Conservation (phyloP, 2,113 vertebrate species). For the Brienomyrus brachyistius region DNA sequence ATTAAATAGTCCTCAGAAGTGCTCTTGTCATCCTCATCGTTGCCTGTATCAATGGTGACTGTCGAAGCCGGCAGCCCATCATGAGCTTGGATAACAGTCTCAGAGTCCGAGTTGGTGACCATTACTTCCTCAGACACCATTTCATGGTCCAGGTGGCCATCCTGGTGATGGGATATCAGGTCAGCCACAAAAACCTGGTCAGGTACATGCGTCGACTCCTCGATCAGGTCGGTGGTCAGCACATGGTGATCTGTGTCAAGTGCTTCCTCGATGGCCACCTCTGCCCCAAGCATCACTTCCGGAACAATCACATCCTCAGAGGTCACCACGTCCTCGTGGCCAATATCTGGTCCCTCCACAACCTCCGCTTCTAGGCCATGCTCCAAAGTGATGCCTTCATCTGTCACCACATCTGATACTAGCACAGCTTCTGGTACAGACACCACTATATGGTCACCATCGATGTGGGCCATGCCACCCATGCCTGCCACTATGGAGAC, state of each 20-base stretch:
- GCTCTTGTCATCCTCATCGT: slow-evolving; percentile 80
- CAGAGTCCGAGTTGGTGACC: slow-evolving; percentile 77
- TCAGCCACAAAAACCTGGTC: slow-evolving; percentile 96
- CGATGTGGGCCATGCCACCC: slow-evolving; percentile 92
- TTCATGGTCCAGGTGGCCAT: slow-evolving; percentile 80
- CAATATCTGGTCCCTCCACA: slow-evolving; percentile 80
- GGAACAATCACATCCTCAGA: slow-evolving; percentile 78
- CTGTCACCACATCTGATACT: slow-evolving; percentile 90
- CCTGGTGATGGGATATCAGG: slow-evolving; percentile 75
- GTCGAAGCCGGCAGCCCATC: slow-evolving; percentile 70
- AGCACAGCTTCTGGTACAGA: slow-evolving; percentile 94
- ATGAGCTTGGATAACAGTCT: slow-evolving; percentile 79
- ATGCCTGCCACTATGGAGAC: slow-evolving; percentile 80
- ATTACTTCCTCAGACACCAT: slow-evolving; percentile 90
- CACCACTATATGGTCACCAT: slow-evolving; percentile 96
- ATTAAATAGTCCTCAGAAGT: slow-evolving; percentile 96
- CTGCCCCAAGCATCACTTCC: slow-evolving; percentile 74
- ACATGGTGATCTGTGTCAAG: slow-evolving; percentile 73
- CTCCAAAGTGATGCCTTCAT: slow-evolving; percentile 88
- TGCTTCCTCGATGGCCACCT: slow-evolving; percentile 76
- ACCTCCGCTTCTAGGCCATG: slow-evolving; percentile 84
- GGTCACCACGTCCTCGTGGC: slow-evolving; percentile 67
- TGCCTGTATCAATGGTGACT: slow-evolving; percentile 83
- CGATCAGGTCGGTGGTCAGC: slow-evolving; percentile 66
- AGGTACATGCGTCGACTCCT: slow-evolving; percentile 65